Evolutionary conservation across 2,797 vertebrate genomes (phyloP).

Genomic region (Sebastes cheni): DNA sequence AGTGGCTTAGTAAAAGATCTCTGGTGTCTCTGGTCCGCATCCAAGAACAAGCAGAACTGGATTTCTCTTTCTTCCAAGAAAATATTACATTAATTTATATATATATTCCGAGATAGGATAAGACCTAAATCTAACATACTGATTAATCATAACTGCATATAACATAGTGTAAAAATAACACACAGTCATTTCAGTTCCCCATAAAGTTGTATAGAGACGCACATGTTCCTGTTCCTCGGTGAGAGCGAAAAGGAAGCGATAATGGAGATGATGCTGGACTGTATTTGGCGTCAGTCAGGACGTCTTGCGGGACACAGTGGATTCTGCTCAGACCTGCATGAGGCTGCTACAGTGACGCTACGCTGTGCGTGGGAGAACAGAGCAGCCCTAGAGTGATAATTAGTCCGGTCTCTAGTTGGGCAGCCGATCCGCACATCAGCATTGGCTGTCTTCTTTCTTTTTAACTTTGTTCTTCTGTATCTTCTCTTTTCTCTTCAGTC

Average conservation of each 20-base stretch:
- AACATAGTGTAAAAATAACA: not conserved
- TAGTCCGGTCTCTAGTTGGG: constrained; percentile 65
- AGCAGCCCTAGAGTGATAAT: constrained; percentile 74
- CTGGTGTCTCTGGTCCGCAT: not conserved
- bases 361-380: constrained; percentile 52
- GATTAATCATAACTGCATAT: not conserved
- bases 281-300: constrained; percentile 39
- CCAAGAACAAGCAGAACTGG: not conserved
- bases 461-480: constrained; percentile 40
- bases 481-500: constrained; percentile 16
- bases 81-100: not conserved
- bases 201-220: not conserved
- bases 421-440: constrained; percentile 57
- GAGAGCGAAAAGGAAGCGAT: constrained; percentile 15
- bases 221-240: constrained; percentile 4
- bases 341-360: constrained; percentile 42
- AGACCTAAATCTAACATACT: not conserved
- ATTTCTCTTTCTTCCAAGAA: not conserved
- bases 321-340: constrained; percentile 49
- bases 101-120: not conserved
- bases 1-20: not conserved
- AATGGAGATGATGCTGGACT: constrained; percentile 26
- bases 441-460: constrained; percentile 26
- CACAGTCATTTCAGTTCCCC: not conserved
- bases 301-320: constrained; percentile 35